Base-by-base conservation (phyloP, 2,888 invertebrate species). In the Epicampocera succincta region DNA sequence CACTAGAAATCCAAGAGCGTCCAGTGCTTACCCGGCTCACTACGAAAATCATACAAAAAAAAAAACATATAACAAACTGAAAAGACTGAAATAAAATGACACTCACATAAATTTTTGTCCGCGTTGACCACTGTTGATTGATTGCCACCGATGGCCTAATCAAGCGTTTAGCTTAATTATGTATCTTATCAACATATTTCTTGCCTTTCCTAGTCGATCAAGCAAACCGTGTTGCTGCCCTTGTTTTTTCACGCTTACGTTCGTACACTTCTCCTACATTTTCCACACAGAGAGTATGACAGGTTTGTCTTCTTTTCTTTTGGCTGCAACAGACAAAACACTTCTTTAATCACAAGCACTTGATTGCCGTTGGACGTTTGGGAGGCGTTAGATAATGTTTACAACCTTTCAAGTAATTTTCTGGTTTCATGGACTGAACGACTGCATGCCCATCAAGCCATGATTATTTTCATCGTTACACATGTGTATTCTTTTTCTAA, bases 161-260 rank as follows among this genome's bases (percentile, higher is more conserved):
- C 69, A 74, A 78, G 69, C 78, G 54, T 82, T 78, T 82, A 82
- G 75, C 78, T 78, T 78, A 82, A 78, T 78, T 82, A 78, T 78
- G 82, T 78, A 71, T 33, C 81, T 65, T 82, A 66, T 82, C 73
- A 78, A 50, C 19, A 46, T n/a, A 52, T 52, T 40, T 77, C 63
- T 65, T 61, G 50, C n/a, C 38, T 65, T 66, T 50, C 29, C 15
- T 72, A 21, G 50, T 11, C 29, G 15, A 13, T 33, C 33, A 25
- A 50, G 13, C 17, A 5, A 38, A 19, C 15, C 38, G 46, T 29
- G 29, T 33, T 58, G 12, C 48, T 61, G 19, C 9, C 21, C 8
- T 17, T 72, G 19, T 50, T 65, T 66, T 19, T 72, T 48, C 42
- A 50, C 56, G 69, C 71, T 74, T 65, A 78, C 63, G 19, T 69